A percentile compares a stretch with the other conserved stretches of the same genome.
Evolutionary conservation across 2,888 invertebrate species (phyloP).

Genomic region (Platypus cylindrus): DNA sequence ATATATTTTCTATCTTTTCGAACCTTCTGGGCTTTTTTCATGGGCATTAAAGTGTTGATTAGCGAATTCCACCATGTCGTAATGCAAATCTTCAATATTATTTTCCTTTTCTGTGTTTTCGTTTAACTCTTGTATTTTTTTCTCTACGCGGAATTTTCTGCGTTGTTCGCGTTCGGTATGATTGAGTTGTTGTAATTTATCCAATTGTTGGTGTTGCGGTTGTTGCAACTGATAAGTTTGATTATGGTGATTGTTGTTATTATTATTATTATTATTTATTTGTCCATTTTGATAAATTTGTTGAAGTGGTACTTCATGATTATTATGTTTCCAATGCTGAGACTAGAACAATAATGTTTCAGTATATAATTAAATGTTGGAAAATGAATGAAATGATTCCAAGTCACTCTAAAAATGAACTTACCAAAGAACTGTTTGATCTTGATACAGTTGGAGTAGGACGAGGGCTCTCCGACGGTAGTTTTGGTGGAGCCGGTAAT

Average conservation of each 20-base stretch:
- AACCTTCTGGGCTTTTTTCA: slow-evolving; percentile 69
- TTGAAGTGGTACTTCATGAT: slow-evolving; percentile 12
- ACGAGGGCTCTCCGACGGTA: slow-evolving; percentile 38
- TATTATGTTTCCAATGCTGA: slow-evolving; percentile 29
- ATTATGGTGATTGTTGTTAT: too few species aligned
- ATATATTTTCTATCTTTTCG: neutral
- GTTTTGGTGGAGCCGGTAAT: slow-evolving; percentile 32
- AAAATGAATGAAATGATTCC: neutral
- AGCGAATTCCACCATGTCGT: slow-evolving; percentile 87
- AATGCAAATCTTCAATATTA: slow-evolving; percentile 47
- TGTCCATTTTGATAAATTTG: slow-evolving; percentile 11
- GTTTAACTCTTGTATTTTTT: slow-evolving; percentile 72
- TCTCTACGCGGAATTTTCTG: slow-evolving; percentile 73
- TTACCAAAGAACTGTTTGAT: slow-evolving; percentile 37
- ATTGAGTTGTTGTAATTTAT: slow-evolving; percentile 25
- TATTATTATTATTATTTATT: slow-evolving; percentile 12
- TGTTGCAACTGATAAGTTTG: slow-evolving; percentile 11
- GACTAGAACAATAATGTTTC: slow-evolving; percentile 19
- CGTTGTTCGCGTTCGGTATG: slow-evolving; percentile 61
- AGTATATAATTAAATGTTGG: neutral
- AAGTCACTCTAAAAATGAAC: slow-evolving; percentile 12
- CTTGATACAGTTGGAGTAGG: slow-evolving; percentile 40
- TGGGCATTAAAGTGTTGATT: slow-evolving; percentile 86
- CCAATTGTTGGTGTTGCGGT: slow-evolving; percentile 17
- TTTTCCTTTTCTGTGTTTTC: slow-evolving; percentile 43